Evolutionary conservation across 2,888 invertebrate species (phyloP).

Genomic region (Drosophila mimica): DNA sequence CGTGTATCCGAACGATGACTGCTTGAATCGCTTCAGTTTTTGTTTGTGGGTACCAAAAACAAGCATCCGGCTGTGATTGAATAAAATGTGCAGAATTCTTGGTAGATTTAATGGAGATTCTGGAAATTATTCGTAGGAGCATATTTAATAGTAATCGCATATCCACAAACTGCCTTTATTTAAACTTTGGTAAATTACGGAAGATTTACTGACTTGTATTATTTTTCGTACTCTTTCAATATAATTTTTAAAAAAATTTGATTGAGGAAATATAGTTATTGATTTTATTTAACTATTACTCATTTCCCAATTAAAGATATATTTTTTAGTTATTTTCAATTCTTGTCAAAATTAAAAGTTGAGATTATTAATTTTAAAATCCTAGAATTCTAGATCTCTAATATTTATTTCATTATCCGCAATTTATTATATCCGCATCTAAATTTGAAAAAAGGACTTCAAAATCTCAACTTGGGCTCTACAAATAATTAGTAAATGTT

Average conservation of each 20-base stretch:
- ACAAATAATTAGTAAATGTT: not conserved
- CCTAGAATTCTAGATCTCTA: not conserved
- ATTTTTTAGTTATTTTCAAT: not conserved
- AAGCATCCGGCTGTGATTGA: not conserved
- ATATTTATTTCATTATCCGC: not conserved
- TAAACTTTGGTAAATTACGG: not conserved
- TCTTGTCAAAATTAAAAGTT: not conserved
- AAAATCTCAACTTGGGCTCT: not conserved
- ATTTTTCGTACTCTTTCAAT: not conserved
- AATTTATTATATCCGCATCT: not conserved
- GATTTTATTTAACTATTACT: not conserved
- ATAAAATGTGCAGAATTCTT: not conserved
- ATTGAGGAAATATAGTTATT: not conserved
- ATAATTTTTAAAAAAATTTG: not conserved
- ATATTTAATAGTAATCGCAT: no score
- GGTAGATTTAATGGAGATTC: not conserved
- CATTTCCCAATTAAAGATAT: not conserved
- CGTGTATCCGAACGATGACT: constrained; percentile 4
- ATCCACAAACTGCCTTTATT: not conserved
- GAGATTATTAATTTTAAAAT: not conserved
- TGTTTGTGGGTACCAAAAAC: not conserved
- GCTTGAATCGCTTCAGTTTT: constrained; percentile 12
- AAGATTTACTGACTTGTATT: not conserved
- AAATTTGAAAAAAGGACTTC: not conserved
- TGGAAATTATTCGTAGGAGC: not conserved